Evolutionary conservation across 2,888 invertebrate species (phyloP).

Genomic region (Eueremaeus valkanovi): DNA sequence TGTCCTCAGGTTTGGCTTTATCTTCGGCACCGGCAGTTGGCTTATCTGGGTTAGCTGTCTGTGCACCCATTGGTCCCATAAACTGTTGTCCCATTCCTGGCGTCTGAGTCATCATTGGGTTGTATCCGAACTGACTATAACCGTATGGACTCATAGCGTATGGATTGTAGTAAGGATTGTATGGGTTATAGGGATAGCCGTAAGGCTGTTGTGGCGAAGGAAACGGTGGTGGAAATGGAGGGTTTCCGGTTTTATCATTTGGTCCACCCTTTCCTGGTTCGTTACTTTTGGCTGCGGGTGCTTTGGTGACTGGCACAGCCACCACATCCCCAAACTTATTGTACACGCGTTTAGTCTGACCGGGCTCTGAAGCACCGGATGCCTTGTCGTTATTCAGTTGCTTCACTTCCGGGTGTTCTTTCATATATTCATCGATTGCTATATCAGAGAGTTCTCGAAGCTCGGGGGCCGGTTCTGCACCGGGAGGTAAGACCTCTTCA

Average conservation of each 20-base stretch:
- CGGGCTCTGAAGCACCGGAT: too few relatives aligned
- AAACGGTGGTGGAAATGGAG: neutral
- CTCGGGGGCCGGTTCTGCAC: neutral
- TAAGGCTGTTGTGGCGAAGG: neutral
- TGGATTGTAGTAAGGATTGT: neutral
- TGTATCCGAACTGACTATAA: neutral
- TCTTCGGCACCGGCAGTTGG: too few relatives aligned
- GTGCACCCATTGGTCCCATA: neutral
- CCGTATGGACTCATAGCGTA: neutral
- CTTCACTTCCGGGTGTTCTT: conserved; percentile 1
- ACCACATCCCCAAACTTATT: neutral
- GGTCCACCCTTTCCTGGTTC: too few relatives aligned
- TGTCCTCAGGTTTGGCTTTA: too few relatives aligned
- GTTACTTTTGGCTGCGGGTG: neutral
- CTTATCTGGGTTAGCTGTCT: too few relatives aligned
- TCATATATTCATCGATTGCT: conserved; percentile 4
- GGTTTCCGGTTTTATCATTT: too few relatives aligned
- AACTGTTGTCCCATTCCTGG: neutral
- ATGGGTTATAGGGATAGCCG: neutral
- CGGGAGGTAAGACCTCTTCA: too few relatives aligned
- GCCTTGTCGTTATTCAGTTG: neutral
- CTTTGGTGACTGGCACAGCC: neutral
- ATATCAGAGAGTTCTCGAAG: too few relatives aligned
- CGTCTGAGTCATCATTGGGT: neutral
- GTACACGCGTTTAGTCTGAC: neutral